These are phyloP conservation scores for Trilocha varians DNA, from an alignment of 2,888 invertebrate species.

Conservation along the genomic window DNA sequence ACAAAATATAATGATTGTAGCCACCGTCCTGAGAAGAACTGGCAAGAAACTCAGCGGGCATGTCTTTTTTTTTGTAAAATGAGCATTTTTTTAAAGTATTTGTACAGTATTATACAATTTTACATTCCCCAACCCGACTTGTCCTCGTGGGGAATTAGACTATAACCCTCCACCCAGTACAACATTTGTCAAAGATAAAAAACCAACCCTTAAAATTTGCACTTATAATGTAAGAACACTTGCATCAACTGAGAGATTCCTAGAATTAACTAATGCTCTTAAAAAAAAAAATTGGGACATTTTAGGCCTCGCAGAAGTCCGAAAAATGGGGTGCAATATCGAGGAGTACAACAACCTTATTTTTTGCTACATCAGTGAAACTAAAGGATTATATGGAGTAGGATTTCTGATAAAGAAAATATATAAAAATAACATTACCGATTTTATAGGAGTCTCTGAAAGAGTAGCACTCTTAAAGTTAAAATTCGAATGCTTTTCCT, in stretches of 20 bases:
- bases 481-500: constrained; percentile 2
- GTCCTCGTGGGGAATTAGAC: too few species aligned
- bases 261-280: constrained; percentile 2
- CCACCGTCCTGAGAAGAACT: too few species aligned
- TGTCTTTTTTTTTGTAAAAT: too few species aligned
- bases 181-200: background rate
- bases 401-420: constrained; percentile 5
- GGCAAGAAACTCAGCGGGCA: too few species aligned
- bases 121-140: too few species aligned
- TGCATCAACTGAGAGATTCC: background rate
- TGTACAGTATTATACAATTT: too few species aligned
- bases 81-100: too few species aligned
- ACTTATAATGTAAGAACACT: constrained; percentile 1
- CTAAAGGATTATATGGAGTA: too few species aligned
- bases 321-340: constrained; percentile 7
- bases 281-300: constrained; percentile 6
- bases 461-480: constrained; percentile 16
- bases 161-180: too few species aligned
- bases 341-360: too few species aligned
- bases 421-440: constrained; percentile 4
- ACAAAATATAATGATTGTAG: too few species aligned
- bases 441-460: constrained; percentile 12
- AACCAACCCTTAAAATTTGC: background rate
- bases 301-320: constrained; percentile 7
- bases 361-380: too few species aligned